Evolutionary conservation across 2,113 vertebrate species (phyloP).

Genomic region (Leucopsar rothschildi): DNA sequence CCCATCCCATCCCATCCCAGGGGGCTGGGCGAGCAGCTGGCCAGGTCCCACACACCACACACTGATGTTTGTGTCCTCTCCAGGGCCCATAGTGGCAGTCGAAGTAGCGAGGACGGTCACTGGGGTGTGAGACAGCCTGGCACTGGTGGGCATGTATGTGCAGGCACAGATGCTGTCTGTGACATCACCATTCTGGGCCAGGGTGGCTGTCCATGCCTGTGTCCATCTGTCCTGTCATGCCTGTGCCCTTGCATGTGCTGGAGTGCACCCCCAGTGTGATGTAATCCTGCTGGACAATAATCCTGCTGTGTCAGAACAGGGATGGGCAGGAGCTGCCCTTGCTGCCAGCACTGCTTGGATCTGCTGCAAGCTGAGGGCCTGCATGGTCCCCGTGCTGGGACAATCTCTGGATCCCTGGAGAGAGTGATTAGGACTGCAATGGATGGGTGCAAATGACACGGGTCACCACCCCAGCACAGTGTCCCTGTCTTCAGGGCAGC

Average conservation of each 20-base stretch:
- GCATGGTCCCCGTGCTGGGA: accelerated
- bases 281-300: background rate
- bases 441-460: accelerated
- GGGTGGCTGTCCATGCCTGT: background rate
- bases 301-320: background rate
- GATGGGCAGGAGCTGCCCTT: background rate
- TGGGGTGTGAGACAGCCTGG: background rate
- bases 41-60: background rate
- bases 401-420: background rate
- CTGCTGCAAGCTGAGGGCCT: background rate
- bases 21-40: background rate
- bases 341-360: background rate
- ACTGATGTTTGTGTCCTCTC: background rate
- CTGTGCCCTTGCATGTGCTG: background rate
- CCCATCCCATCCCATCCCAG: too few species aligned
- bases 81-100: background rate
- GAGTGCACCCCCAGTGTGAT: background rate
- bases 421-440: background rate
- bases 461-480: accelerated
- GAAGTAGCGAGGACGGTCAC: accelerated
- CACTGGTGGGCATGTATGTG: accelerated
- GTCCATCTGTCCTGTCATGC: background rate
- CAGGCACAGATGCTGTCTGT: background rate
- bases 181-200: accelerated
- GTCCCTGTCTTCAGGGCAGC: background rate